Evolutionary conservation across 2,113 vertebrate genomes (phyloP).

Genomic region (Anseranas semipalmata): DNA sequence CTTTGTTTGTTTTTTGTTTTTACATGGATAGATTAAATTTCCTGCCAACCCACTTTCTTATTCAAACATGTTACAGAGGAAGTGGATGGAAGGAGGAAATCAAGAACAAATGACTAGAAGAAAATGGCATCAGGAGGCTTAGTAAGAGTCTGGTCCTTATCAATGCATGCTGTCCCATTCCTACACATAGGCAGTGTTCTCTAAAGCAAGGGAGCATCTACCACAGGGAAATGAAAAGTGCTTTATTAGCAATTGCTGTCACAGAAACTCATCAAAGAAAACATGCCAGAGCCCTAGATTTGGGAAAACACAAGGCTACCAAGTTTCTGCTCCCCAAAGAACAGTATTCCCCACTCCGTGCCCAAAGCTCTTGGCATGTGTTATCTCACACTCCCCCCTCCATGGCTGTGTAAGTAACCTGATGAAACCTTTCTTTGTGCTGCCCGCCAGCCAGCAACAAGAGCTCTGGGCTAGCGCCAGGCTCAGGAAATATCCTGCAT

Average conservation of each 20-base stretch:
- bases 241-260: neutral
- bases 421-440: neutral
- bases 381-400: neutral
- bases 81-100: neutral
- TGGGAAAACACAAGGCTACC: neutral
- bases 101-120: neutral
- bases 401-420: neutral
- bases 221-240: neutral
- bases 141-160: neutral
- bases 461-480: neutral
- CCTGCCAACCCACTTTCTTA: constrained; percentile 14
- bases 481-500: neutral
- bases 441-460: neutral
- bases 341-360: neutral
- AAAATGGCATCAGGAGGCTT: constrained; percentile 29
- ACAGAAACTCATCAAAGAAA: neutral
- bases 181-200: neutral
- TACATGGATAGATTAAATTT: constrained; percentile 34
- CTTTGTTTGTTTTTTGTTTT: neutral
- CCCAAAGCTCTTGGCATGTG: neutral
- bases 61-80: neutral
- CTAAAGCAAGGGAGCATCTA: neutral
- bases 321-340: neutral
- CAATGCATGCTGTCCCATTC: neutral
- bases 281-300: neutral